Evolutionary conservation across 2,888 invertebrate genomes (phyloP).

Genomic region (Caenorhabditis japonica): DNA sequence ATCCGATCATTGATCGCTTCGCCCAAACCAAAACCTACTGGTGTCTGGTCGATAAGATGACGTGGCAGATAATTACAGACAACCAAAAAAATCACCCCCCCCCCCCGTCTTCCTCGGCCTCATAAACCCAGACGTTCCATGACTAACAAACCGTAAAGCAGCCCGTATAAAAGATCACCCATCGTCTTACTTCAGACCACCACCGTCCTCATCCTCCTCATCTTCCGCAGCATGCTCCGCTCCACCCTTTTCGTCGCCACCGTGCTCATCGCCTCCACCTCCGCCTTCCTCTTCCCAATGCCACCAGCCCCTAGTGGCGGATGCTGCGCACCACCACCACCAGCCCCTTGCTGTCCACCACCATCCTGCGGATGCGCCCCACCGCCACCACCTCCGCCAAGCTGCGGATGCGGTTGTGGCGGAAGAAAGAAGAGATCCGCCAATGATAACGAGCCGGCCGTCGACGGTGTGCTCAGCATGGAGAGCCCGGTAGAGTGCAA

Average conservation of each 20-base stretch:
- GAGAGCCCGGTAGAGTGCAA: conserved; percentile 33
- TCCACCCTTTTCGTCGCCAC: conserved; percentile 21
- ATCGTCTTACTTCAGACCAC: neutral
- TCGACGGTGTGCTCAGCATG: conserved; percentile 23
- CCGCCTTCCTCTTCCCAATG: conserved; percentile 50
- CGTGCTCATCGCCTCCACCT: conserved; percentile 9
- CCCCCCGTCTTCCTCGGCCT: neutral
- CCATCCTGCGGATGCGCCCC: conserved; percentile 37
- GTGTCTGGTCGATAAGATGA: no score
- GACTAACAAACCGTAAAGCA: neutral
- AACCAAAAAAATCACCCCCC: conserved; percentile 7
- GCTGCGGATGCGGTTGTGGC: conserved; percentile 35
- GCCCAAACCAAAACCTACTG: no score
- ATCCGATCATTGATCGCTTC: no score
- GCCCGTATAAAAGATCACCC: neutral
- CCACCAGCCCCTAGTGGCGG: conserved; percentile 24
- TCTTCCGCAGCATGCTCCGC: conserved; percentile 30
- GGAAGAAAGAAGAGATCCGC: conserved; percentile 42
- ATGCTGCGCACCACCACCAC: conserved; percentile 40
- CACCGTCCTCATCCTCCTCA: conserved; percentile 4
- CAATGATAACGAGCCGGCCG: neutral
- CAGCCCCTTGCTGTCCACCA: conserved; percentile 34
- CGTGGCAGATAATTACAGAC: no score
- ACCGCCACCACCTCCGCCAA: conserved; percentile 43
- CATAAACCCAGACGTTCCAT: conserved; percentile 1